These are phyloP conservation scores for Stictonetta naevosa DNA, from an alignment of 2,113 vertebrate genomes.

Conservation along the genomic window DNA sequence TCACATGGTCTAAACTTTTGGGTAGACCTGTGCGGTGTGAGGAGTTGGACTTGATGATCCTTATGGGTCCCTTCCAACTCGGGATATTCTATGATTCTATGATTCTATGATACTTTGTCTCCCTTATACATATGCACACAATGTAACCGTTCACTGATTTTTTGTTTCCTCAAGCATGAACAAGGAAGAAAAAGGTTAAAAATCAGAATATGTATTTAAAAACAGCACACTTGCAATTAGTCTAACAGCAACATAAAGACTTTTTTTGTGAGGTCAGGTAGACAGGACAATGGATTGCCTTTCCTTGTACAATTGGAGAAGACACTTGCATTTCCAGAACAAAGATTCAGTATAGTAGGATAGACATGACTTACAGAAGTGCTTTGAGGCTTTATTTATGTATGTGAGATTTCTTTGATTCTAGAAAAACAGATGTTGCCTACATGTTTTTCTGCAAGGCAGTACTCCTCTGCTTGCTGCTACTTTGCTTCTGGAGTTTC, in stretches of 20 bases:
- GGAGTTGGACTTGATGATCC: no score
- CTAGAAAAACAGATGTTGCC: not conserved
- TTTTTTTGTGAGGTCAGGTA: not conserved
- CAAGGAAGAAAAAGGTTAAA: not conserved
- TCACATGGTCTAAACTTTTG: no score
- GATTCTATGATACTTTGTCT: no score
- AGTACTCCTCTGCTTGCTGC: not conserved
- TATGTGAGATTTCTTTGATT: rapidly evolving
- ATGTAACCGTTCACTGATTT: not conserved
- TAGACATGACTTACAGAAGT: not conserved
- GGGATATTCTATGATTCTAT: no score
- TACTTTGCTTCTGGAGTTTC: not conserved
- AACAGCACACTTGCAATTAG: not conserved
- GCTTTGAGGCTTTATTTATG: not conserved
- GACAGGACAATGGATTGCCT: not conserved
- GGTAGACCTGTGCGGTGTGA: no score
- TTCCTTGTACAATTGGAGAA: not conserved
- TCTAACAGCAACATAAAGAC: not conserved
- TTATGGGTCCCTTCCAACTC: no score
- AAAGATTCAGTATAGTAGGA: not conserved
- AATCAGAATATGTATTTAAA: not conserved
- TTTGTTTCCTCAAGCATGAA: not conserved
- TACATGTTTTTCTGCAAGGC: not conserved
- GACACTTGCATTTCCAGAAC: not conserved
- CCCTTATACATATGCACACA: rapidly evolving